phyloP scores from a whole-genome alignment of 2,888 invertebrate genomes.

The Cephus rjabovi region DNA sequence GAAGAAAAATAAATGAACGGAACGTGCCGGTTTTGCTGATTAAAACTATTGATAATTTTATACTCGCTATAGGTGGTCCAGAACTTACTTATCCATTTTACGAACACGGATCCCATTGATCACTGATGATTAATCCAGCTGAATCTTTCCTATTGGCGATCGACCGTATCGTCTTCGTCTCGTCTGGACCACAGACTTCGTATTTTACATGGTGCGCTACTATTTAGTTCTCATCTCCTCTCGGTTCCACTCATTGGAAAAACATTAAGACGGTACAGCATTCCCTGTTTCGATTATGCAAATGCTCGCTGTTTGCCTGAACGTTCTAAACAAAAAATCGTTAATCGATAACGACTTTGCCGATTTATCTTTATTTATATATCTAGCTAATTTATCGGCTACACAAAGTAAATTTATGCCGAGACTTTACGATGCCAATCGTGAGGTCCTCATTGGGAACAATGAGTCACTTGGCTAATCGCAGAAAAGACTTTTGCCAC shows the following conservation, averaged over 20 bases:
- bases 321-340: no score
- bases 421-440: constrained; percentile 39
- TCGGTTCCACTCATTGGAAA: not conserved
- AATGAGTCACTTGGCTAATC: constrained; percentile 23
- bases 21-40: not conserved
- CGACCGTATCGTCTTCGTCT: not conserved
- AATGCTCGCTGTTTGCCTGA: no score
- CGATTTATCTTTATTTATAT: not conserved
- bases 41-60: not conserved
- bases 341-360: no score
- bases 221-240: not conserved
- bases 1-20: constrained; percentile 7
- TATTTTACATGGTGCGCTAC: no score
- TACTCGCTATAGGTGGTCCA: constrained; percentile 9
- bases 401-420: not conserved
- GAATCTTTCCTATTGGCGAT: not conserved
- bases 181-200: not conserved
- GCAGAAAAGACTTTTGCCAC: constrained; percentile 18
- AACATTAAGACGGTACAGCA: no score
- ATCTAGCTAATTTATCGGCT: constrained; percentile 24
- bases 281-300: no score
- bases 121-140: constrained; percentile 36
- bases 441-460: constrained; percentile 22
- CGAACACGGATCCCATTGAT: constrained; percentile 55
- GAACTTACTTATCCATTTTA: constrained; percentile 16